Conservation (phyloP, 1,140 invertebrate species). For the Planococcus citri region DNA sequence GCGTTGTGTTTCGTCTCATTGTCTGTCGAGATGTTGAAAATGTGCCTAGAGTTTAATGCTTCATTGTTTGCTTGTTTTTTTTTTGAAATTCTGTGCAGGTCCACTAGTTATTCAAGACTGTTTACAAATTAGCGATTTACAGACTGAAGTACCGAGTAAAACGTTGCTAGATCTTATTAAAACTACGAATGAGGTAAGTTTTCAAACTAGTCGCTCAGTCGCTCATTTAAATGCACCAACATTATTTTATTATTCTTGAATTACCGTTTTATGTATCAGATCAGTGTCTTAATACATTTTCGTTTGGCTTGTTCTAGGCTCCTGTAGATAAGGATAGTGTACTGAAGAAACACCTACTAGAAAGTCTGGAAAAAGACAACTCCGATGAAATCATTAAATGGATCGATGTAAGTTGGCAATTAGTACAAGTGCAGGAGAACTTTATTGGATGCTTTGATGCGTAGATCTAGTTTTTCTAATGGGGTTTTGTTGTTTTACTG, state of each 20-base stretch:
- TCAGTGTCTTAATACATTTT: too few species aligned
- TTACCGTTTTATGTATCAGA: too few species aligned
- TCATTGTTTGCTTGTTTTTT: conserved; percentile 10
- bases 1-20: conserved; percentile 11
- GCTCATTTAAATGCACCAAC: too few species aligned
- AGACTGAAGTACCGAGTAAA: conserved; percentile 4
- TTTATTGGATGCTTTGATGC: too few species aligned
- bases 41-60: neutral
- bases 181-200: too few species aligned
- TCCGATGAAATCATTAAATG: neutral
- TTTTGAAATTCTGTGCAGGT: too few species aligned
- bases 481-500: neutral
- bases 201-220: too few species aligned
- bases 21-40: neutral
- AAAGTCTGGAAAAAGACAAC: neutral
- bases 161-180: neutral
- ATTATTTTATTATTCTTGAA: too few species aligned
- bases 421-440: too few species aligned
- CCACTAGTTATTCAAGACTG: conserved; percentile 1
- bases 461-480: too few species aligned
- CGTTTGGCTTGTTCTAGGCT: neutral
- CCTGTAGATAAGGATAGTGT: neutral
- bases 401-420: neutral
- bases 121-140: neutral
- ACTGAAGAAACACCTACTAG: neutral